These are phyloP conservation scores for Calameuta filiformis DNA, from an alignment of 2,888 invertebrate species.

Conservation along the genomic window DNA sequence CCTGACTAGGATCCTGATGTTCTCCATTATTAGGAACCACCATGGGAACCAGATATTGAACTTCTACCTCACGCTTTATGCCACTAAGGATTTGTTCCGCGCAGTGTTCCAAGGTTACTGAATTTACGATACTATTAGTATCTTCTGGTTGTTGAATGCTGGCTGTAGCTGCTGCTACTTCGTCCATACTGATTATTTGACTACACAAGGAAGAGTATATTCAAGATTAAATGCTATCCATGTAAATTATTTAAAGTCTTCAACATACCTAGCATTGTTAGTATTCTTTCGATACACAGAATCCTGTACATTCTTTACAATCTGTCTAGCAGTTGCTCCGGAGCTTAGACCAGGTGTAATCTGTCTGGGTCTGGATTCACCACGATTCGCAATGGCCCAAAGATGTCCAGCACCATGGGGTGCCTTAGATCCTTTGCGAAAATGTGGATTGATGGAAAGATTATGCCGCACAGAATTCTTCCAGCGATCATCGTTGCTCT, in stretches of 20 bases:
- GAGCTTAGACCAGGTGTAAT: constrained; percentile 25
- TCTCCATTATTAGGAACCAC: constrained; percentile 42
- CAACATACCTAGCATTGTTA: constrained; percentile 27
- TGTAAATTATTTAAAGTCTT: not conserved
- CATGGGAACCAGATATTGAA: constrained; percentile 69
- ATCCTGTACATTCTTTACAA: constrained; percentile 29
- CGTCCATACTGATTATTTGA: constrained; percentile 58
- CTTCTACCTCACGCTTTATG: constrained; percentile 71
- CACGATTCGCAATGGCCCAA: constrained; percentile 84
- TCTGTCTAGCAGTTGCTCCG: constrained; percentile 26
- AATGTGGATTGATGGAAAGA: constrained; percentile 91
- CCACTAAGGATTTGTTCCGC: constrained; percentile 73
- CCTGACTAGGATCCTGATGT: constrained; percentile 22
- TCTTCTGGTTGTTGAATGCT: constrained; percentile 65
- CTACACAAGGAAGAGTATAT: constrained; percentile 29
- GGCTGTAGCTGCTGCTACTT: constrained; percentile 70
- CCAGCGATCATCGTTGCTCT: constrained; percentile 91
- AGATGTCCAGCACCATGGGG: constrained; percentile 90
- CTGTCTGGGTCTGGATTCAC: constrained; percentile 66
- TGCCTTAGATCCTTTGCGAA: constrained; percentile 87
- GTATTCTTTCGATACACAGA: constrained; percentile 25
- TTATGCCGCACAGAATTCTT: constrained; percentile 93
- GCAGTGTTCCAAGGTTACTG: constrained; percentile 68
- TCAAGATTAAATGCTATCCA: not conserved
- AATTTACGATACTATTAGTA: constrained; percentile 40